Base-by-base conservation (phyloP, 2,113 vertebrate genomes). In the Pionites leucogaster region DNA sequence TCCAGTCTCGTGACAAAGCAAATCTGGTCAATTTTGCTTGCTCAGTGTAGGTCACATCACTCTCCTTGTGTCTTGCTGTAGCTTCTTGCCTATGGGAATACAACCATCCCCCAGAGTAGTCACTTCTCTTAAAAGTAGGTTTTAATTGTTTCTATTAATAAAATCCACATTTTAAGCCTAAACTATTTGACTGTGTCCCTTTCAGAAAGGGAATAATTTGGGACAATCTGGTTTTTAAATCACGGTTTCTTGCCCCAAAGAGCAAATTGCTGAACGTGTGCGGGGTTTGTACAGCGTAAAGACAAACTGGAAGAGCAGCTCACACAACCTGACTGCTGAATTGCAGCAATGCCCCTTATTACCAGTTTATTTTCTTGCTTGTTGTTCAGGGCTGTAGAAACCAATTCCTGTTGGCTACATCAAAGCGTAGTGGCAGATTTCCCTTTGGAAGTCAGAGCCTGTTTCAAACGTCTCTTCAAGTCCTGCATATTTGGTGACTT, bases 401-500 rank as follows among this genome's bases (percentile, higher is more conserved):
- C n/a, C 5, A 5, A 62, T 12, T 68, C 42, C 53, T 53, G 25
- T 29, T 1, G 2, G 33, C 41, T 17, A 4, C 47, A 62, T 99
- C 98, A 99, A 39, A 99, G 97, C 0, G 98, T 82, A 1, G 98
- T 98, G 71, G 98, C 95, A 0, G 99, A 98, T 93, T 99, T 99
- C 65, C 98, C 99, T 96, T 98, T 99, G 64, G 99, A 99, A 65
- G 98, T 99, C 49, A 99, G 98, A 46, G 99, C 99, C 97, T 99
- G 99, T 74, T 98, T 98, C 97, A 99, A 97, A 13, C 99, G 98
- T 94, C 99, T 98, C 97, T 99, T 99, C 86, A 99, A 88, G 96
- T 99, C 99, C 93, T 99, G 99, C 99, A 99, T 99, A 94, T 99
- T 99, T 47, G 99, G 99, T 19, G 99, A 99, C 60, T 99, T 99